A percentile compares a stretch with the other conserved stretches of the same genome.
Conservation (phyloP, 2,888 invertebrate species). For the Polyommatus icarus region DNA sequence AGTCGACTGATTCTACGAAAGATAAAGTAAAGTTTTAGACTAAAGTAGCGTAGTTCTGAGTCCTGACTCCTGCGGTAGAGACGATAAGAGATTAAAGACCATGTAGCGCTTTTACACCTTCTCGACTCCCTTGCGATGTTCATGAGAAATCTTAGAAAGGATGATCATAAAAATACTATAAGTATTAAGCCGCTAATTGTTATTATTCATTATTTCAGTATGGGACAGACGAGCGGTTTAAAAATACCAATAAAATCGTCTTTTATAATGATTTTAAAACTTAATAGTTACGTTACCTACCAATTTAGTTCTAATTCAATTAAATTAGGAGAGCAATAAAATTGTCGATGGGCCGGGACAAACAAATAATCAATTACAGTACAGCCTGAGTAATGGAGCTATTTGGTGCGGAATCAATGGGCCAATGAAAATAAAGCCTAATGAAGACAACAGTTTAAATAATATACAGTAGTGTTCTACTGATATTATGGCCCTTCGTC, state of each 20-base stretch:
- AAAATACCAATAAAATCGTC: not conserved
- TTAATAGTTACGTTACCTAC: not conserved
- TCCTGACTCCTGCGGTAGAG: too few relatives aligned
- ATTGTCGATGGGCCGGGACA: slow-evolving; percentile 42
- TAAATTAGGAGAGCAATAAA: slow-evolving; percentile 30
- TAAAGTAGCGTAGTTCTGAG: too few relatives aligned
- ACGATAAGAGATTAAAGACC: too few relatives aligned
- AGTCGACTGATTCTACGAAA: too few relatives aligned
- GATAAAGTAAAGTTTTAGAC: too few relatives aligned
- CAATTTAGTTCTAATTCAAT: not conserved
- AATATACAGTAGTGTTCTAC: not conserved
- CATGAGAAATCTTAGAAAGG: not conserved
- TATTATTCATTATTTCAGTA: not conserved
- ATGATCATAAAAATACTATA: not conserved
- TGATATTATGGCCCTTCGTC: too few relatives aligned
- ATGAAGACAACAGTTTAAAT: slow-evolving; percentile 33
- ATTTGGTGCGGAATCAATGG: slow-evolving; percentile 43
- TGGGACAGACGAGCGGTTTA: not conserved
- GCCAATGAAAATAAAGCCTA: slow-evolving; percentile 45
- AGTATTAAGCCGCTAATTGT: too few relatives aligned
- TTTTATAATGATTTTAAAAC: not conserved
- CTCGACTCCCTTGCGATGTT: not conserved
- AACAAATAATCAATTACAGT: slow-evolving; percentile 52
- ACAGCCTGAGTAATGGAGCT: slow-evolving; percentile 46
- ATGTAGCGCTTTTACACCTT: too few relatives aligned